Evolutionary conservation across 2,797 vertebrate species (phyloP).

Genomic region (Phyllotis vaccarum): DNA sequence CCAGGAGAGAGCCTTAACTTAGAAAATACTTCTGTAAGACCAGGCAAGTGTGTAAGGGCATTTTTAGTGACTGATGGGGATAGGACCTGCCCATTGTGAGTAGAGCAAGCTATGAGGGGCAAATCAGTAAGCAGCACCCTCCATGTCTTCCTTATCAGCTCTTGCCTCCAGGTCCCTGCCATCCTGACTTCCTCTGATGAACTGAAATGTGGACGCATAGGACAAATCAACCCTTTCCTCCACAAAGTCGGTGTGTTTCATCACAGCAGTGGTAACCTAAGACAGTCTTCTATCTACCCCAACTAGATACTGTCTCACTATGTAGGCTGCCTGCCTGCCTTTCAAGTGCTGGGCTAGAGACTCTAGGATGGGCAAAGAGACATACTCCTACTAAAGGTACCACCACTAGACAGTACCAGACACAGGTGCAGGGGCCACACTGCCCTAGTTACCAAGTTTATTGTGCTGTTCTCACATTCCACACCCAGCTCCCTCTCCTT

Average conservation of each 20-base stretch:
- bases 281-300: too few relatives aligned
- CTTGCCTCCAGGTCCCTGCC: not conserved
- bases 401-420: slow-evolving; percentile 5
- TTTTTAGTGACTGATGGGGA: not conserved
- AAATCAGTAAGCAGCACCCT: not conserved
- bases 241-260: too few relatives aligned
- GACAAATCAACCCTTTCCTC: not conserved
- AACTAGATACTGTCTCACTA: not conserved
- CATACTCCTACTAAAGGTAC: not conserved
- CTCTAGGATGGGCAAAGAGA: not conserved
- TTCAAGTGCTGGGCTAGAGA: not conserved
- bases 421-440: slow-evolving; percentile 71
- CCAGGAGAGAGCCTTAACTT: not conserved
- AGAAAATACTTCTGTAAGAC: not conserved
- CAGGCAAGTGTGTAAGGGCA: not conserved
- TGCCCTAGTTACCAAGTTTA: slow-evolving; percentile 82
- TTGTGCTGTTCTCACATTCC: slow-evolving; percentile 82
- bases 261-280: not conserved
- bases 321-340: not conserved
- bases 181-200: not conserved
- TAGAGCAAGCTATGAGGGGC: too few relatives aligned
- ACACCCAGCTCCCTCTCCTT: slow-evolving; percentile 67
- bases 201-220: too few relatives aligned
- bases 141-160: not conserved
- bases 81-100: not conserved